Evolutionary conservation across 2,113 vertebrate species (phyloP), one percentile per base, ranked within the genome.

Genomic region (Tinamus guttatus): DNA sequence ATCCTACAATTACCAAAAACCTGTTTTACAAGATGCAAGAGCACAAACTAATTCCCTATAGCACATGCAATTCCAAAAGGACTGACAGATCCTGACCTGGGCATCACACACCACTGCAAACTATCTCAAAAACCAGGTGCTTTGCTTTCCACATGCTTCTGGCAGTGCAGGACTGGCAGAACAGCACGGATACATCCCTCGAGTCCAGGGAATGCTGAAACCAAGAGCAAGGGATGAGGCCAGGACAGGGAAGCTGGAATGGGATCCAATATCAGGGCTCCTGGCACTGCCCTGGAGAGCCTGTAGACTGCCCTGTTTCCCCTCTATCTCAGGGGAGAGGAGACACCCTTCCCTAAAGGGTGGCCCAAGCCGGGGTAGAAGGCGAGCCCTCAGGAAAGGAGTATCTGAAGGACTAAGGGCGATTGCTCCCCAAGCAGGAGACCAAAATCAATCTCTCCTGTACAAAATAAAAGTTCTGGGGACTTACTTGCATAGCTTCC

Each of bases 71-170:
- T 9, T 30, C 21, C 65, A 32, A 21, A 67, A 20, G 64, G 25
- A 24, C 27, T 2, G 9, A 30, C 32, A 43, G 22, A 40, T 24
- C 45, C 21, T 25, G n/a, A 68, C 32, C 36, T 13, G 56, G 10
- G 9, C 11, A 4, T 24, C 13, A 5, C 1, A 0, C 7, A 34
- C 8, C 43, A 32, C 45, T 38, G 17, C 40, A 25, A 25, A 11
- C 11, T 5, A 54, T 1, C 1, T 7, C 14, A 19, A 78, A 36
- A 25, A 13, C 5, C 1, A 47, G 51, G 36, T 28, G 13, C 5
- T 19, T 16, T 2, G 22, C 19, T 13, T 22, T 30, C 2, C 0
- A 34, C 15, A 34, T 4, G 25, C 74, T 22, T 16, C 64, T 11
- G 11, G n/a, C 51, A 65, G 17, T 3, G 7, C 8, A 10, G 45